These are phyloP conservation scores for Cyaniris semiargus DNA, from an alignment of 2,888 invertebrate species.

Conservation along the genomic window DNA sequence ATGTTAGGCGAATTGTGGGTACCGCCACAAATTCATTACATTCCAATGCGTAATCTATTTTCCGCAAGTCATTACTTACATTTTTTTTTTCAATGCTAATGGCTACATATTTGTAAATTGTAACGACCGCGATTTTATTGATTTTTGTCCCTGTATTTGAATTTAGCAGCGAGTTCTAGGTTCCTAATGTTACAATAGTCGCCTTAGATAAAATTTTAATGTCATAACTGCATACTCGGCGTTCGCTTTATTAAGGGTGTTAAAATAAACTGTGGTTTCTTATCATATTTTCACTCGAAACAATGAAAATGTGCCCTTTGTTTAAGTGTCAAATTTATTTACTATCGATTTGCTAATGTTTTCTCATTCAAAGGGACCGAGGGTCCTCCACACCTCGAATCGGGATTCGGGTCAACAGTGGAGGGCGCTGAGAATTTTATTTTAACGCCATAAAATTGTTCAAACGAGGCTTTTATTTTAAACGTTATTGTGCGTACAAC, in stretches of 20 bases:
- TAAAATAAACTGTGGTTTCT: background rate
- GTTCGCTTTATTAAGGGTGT: background rate
- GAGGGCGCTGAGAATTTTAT: background rate
- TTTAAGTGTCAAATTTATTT: background rate
- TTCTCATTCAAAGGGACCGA: background rate
- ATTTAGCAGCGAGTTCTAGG: background rate
- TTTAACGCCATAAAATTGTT: constrained; percentile 7
- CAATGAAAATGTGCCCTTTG: background rate
- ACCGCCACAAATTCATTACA: background rate
- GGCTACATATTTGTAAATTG: background rate
- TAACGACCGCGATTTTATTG: background rate
- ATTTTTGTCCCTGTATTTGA: background rate
- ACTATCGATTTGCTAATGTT: background rate
- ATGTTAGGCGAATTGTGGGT: no score
- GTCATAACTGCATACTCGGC: background rate
- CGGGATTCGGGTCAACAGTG: background rate
- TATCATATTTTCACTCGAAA: background rate
- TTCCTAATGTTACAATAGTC: background rate
- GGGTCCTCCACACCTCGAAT: background rate
- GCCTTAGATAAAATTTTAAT: background rate
- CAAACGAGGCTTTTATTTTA: background rate
- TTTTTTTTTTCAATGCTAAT: background rate
- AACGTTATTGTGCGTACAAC: constrained; percentile 32
- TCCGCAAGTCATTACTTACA: constrained; percentile 1
- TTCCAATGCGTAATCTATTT: background rate